Evolutionary conservation across 2,113 vertebrate species (phyloP), one percentile per base, ranked within the genome.

Genomic region (Lasiurus borealis): DNA sequence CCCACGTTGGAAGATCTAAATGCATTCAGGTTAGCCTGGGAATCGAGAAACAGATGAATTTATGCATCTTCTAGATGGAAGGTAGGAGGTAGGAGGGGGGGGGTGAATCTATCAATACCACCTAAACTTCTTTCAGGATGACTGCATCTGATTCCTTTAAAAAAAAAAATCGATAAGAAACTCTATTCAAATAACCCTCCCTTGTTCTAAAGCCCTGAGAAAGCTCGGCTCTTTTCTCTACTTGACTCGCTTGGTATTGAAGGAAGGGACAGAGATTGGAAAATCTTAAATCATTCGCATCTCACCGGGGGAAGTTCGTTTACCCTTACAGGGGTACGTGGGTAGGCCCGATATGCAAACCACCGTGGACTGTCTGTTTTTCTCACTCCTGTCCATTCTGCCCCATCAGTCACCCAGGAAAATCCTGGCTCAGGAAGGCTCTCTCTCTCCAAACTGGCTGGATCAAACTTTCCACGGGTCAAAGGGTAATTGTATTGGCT

Each of bases 41-140:
- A 90, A 90, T 93, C 4, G 6, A 85, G 68, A 93, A 64, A 75
- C 31, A 88, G 59, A 92, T 89, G 85, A 85, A 96, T 88, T 73
- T 75, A 81, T 85, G 57, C 78, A 86, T 92, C 76, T 90, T 92
- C 48, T 8, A 5, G 50, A 81, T 71, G 25, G 71, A 57, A 40
- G 40, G 40, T 40, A 5, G 40, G 40, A 5, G 66, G n/a, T n/a
- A n/a, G 36, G 27, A 1, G 72, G 27, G 66, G 71, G 44, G 4
- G 76, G 34, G 68, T 50, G 90, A 86, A 92, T 76, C 77, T 89
- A 89, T 89, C 90, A 77, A 77, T 40, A 73, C 18, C 12, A 40
- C 69, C 87, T 50, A 88, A 91, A 85, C 87, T 94, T 94, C 90
- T 97, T 95, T 92, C 82, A 96, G 92, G 90, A 94, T 97, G 95